Evolutionary conservation across 2,888 invertebrate species (phyloP).

Genomic region (Litoditis marina): DNA sequence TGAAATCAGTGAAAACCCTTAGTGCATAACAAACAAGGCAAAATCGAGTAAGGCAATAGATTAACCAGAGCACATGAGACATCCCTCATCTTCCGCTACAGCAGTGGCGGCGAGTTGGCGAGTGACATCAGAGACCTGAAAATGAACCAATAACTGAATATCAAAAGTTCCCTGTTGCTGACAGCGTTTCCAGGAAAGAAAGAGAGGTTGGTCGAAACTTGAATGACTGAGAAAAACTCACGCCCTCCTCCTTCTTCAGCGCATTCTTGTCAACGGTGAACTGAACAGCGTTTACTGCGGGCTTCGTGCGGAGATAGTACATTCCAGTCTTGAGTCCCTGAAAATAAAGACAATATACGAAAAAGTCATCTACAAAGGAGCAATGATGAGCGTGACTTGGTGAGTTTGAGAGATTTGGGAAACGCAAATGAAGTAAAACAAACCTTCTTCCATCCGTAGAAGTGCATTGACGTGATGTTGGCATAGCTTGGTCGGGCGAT

Average conservation of each 20-base stretch:
- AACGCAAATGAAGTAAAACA: neutral
- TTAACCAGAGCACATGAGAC: conserved; percentile 58
- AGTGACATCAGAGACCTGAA: neutral
- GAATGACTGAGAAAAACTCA: too few relatives aligned
- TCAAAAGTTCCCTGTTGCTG: neutral
- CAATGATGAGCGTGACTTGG: too few relatives aligned
- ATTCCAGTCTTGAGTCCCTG: conserved; percentile 94
- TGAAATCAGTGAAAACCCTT: neutral
- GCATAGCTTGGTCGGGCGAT: conserved; percentile 90
- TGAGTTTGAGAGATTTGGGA: too few relatives aligned
- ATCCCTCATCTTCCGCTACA: conserved; percentile 46
- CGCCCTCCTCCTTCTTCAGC: conserved; percentile 22
- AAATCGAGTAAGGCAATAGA: neutral
- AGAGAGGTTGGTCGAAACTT: too few relatives aligned
- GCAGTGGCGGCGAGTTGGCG: neutral
- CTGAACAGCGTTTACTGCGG: conserved; percentile 91
- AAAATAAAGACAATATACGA: conserved; percentile 12
- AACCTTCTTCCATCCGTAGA: conserved; percentile 87
- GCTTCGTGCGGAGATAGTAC: conserved; percentile 95
- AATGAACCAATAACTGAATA: neutral
- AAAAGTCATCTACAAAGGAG: neutral
- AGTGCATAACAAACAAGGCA: neutral
- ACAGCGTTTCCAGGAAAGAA: too few relatives aligned
- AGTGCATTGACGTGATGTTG: conserved; percentile 94
- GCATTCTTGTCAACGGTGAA: conserved; percentile 89